Conservation (phyloP, 1,140 invertebrate species). For the Pseudomyrmex concolor region DNA sequence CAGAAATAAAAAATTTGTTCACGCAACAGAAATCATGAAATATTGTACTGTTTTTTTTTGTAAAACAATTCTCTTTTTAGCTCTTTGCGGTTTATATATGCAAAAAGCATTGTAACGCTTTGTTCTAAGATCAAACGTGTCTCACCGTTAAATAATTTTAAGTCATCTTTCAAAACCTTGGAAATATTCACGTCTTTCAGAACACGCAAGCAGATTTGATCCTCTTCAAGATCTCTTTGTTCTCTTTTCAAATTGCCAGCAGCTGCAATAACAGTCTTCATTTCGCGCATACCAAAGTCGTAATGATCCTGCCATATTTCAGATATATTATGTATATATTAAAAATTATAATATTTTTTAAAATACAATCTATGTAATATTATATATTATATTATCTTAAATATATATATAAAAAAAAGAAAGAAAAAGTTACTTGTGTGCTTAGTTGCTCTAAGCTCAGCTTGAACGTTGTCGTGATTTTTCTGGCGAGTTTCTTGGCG, state of each 20-base stretch:
- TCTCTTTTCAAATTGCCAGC: constrained; percentile 89
- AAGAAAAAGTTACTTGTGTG: constrained; percentile 82
- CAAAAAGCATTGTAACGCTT: background rate
- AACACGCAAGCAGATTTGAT: constrained; percentile 86
- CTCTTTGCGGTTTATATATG: background rate
- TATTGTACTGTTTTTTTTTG: too few relatives aligned
- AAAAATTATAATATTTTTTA: too few relatives aligned
- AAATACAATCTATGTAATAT: background rate
- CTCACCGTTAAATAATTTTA: constrained; percentile 88
- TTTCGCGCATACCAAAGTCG: constrained; percentile 86
- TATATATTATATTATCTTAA: background rate
- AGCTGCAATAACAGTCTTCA: constrained; percentile 89
- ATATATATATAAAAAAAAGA: background rate
- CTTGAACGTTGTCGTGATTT: constrained; percentile 90
- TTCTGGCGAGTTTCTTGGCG: constrained; percentile 88
- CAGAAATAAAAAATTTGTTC: background rate
- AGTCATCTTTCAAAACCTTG: constrained; percentile 89
- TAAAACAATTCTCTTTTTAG: too few relatives aligned
- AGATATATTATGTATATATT: background rate
- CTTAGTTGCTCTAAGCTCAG: constrained; percentile 90
- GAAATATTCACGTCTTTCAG: constrained; percentile 91
- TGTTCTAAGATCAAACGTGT: background rate
- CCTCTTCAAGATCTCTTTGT: constrained; percentile 87
- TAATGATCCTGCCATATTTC: constrained; percentile 83
- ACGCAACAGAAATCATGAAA: background rate